Percentiles rank a stretch among this genome's conserved stretches.
These are phyloP conservation scores for Paradisaea rubra DNA, from an alignment of 2,113 vertebrate genomes.

Conservation along the genomic window DNA sequence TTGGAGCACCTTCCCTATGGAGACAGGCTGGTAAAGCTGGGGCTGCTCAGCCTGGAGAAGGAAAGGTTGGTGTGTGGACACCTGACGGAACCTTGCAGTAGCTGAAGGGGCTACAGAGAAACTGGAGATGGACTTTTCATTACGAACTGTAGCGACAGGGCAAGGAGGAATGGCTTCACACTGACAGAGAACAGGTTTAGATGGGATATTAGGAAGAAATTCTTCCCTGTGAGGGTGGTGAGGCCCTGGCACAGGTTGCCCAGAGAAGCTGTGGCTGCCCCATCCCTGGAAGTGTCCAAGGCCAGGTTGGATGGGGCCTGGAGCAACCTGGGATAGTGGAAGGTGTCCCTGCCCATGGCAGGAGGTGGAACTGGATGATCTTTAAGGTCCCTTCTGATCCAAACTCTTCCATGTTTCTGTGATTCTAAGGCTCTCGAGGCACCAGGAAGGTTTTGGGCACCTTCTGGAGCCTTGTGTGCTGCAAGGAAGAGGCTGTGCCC, in stretches of 20 bases:
- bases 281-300: accelerated
- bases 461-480: neutral
- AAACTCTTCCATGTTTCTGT: neutral
- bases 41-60: neutral
- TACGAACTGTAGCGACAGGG: neutral
- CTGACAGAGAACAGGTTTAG: accelerated
- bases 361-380: too few relatives aligned
- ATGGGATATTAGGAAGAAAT: neutral
- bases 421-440: neutral
- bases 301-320: accelerated
- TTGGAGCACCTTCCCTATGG: neutral
- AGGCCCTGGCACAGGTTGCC: neutral
- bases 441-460: neutral
- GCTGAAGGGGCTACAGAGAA: neutral
- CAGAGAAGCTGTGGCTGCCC: neutral
- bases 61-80: neutral
- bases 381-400: neutral
- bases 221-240: accelerated
- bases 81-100: neutral
- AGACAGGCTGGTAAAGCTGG: neutral
- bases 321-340: accelerated
- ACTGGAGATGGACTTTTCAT: neutral
- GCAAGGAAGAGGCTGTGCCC: neutral
- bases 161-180: neutral
- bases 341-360: neutral